Evolutionary conservation across 1,140 invertebrate species (phyloP).

Genomic region (Lucilia cuprina): DNA sequence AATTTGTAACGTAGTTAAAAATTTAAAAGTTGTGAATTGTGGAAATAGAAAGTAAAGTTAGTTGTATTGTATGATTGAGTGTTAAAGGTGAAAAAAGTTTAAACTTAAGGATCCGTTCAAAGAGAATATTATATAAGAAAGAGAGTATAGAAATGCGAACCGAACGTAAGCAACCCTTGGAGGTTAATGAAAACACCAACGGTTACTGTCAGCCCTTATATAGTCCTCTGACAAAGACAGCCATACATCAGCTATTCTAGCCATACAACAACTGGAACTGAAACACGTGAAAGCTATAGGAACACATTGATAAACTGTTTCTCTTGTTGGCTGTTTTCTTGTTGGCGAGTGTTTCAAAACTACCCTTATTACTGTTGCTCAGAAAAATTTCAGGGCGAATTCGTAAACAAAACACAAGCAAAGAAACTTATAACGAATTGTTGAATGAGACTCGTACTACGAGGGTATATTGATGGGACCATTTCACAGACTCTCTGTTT

Average conservation of each 20-base stretch:
- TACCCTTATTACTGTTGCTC: constrained; percentile 22
- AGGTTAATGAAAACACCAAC: constrained; percentile 57
- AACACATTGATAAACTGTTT: not conserved
- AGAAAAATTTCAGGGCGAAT: not conserved
- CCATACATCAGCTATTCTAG: constrained; percentile 11
- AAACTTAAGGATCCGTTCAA: constrained; percentile 46
- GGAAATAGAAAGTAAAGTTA: constrained; percentile 51
- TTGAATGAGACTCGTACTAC: not conserved
- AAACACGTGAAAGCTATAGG: not conserved
- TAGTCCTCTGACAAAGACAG: constrained; percentile 45
- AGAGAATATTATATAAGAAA: constrained; percentile 60
- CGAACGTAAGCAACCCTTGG: constrained; percentile 64
- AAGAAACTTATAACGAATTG: constrained; percentile 8
- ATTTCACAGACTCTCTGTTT: not conserved
- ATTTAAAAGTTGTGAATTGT: constrained; percentile 15
- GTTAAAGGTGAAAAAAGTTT: constrained; percentile 55
- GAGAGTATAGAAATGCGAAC: constrained; percentile 64
- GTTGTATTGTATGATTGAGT: constrained; percentile 40
- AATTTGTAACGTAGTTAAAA: constrained; percentile 20
- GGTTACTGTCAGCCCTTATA: constrained; percentile 50
- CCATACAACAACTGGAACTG: constrained; percentile 13
- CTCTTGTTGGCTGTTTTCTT: not conserved
- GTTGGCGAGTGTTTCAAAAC: constrained; percentile 6
- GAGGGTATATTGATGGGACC: no score
- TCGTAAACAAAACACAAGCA: not conserved